Conservation (phyloP, 92 coral and sea anemone genomes). For the Palythoa grandiflora region DNA sequence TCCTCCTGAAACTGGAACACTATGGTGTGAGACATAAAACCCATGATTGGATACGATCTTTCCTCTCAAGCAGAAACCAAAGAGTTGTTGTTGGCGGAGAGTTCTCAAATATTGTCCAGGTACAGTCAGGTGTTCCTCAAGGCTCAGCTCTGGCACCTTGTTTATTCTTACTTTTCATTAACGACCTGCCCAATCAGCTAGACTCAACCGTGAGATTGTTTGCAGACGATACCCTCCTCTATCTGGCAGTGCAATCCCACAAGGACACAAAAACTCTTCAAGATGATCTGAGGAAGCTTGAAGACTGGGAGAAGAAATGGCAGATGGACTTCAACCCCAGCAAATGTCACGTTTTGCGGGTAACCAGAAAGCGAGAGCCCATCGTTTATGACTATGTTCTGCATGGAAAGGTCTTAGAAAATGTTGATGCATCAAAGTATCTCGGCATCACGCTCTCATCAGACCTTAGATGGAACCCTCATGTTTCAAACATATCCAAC, state of each 20-base stretch:
- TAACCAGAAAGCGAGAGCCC: not conserved
- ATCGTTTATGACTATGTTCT: too few relatives aligned
- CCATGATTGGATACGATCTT: not conserved
- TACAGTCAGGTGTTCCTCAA: not conserved
- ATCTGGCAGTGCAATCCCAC: not conserved
- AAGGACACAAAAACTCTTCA: not conserved
- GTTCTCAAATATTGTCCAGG: not conserved
- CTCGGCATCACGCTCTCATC: too few relatives aligned
- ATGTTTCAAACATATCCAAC: too few relatives aligned
- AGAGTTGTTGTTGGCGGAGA: not conserved
- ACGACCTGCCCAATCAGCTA: not conserved
- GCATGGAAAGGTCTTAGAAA: too few relatives aligned
- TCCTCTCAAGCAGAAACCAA: not conserved
- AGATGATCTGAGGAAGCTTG: not conserved
- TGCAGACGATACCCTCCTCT: not conserved
- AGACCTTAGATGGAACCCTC: too few relatives aligned
- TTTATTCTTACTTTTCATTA: not conserved
- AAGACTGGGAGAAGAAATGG: not conserved
- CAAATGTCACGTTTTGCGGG: not conserved
- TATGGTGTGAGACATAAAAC: not conserved
- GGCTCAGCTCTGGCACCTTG: not conserved
- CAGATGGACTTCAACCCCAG: not conserved
- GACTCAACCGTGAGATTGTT: not conserved
- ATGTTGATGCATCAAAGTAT: too few relatives aligned
- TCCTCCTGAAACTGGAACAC: not conserved